phyloP scores from a whole-genome alignment of 2,113 vertebrate species.

The Mellivora capensis region DNA sequence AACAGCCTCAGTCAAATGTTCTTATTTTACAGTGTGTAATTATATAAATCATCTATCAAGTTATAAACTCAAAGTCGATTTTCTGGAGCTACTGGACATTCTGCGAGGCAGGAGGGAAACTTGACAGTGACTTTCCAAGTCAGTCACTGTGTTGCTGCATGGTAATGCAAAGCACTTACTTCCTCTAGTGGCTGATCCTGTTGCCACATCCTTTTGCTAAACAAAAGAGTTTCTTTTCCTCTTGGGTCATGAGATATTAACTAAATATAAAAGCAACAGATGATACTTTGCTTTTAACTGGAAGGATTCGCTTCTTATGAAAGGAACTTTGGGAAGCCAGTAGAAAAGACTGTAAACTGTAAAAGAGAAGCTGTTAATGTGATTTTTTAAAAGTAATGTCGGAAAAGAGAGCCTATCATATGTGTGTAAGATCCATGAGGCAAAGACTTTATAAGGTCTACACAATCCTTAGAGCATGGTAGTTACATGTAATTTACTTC shows the following conservation, averaged over 20 bases:
- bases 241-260: neutral
- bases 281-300: neutral
- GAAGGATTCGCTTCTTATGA: neutral
- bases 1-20: neutral
- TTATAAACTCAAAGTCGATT: neutral
- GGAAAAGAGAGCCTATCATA: neutral
- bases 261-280: neutral
- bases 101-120: neutral
- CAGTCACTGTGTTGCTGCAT: neutral
- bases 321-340: neutral
- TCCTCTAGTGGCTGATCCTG: constrained; percentile 67
- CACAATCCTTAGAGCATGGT: neutral
- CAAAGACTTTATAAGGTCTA: neutral
- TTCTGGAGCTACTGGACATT: neutral
- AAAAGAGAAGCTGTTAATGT: neutral
- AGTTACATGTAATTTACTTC: neutral
- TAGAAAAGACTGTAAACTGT: neutral
- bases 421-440: neutral
- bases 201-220: constrained; percentile 9
- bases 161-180: constrained; percentile 51
- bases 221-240: neutral
- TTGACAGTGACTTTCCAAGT: neutral
- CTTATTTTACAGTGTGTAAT: neutral
- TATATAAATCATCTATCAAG: neutral
- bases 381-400: neutral